These are phyloP conservation scores for Spisula solida DNA, from an alignment of 2,888 invertebrate species.

Conservation along the genomic window DNA sequence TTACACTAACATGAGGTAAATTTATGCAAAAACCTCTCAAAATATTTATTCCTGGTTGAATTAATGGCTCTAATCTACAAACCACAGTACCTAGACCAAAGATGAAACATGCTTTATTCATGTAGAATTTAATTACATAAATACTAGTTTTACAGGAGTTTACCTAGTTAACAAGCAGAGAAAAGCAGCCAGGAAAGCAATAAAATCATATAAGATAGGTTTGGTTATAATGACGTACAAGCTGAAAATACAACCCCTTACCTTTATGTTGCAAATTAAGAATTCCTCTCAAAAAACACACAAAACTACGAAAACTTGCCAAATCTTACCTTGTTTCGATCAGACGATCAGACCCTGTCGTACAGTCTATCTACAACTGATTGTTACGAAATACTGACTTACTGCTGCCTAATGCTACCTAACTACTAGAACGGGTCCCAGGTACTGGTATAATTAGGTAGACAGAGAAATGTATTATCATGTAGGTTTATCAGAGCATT, in stretches of 20 bases:
- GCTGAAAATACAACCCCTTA: neutral
- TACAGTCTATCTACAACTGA: neutral
- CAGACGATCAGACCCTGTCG: neutral
- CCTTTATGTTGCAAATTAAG: neutral
- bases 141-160: neutral
- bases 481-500: neutral
- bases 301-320: neutral
- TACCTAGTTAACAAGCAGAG: neutral
- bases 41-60: neutral
- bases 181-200: neutral
- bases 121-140: slow-evolving; percentile 7
- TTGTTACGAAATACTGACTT: neutral
- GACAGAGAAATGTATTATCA: neutral
- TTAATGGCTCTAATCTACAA: neutral
- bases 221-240: too few relatives aligned
- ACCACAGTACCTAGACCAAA: neutral
- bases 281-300: neutral
- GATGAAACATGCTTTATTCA: neutral
- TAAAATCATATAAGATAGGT: neutral
- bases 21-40: neutral
- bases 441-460: neutral
- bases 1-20: neutral
- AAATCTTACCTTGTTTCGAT: neutral
- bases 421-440: neutral
- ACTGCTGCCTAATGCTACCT: neutral